These are phyloP conservation scores for Microctonus aethiopoides DNA, from an alignment of 2,888 invertebrate species.

Conservation along the genomic window DNA sequence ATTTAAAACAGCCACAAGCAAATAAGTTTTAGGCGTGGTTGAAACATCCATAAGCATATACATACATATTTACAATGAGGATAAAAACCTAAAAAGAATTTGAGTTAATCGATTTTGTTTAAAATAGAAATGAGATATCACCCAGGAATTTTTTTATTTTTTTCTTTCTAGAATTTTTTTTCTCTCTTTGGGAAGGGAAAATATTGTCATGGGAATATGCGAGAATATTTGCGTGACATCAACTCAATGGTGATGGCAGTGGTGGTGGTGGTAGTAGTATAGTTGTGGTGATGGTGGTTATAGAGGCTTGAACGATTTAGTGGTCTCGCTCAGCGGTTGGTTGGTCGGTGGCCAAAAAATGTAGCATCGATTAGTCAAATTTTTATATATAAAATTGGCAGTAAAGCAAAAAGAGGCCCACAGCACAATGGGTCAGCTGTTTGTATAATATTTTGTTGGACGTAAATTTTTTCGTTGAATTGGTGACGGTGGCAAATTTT, in stretches of 20 bases:
- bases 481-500: too few species aligned
- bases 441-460: conserved; percentile 42
- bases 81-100: not conserved
- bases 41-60: not conserved
- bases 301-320: conserved; percentile 46
- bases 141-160: not conserved
- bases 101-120: conserved; percentile 25
- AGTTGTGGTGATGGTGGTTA: conserved; percentile 40
- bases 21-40: conserved; percentile 42
- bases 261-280: conserved; percentile 44
- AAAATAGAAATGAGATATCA: conserved; percentile 18
- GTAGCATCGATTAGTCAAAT: conserved; percentile 50
- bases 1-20: conserved; percentile 49
- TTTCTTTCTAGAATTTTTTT: not conserved
- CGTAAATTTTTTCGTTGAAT: conserved; percentile 41
- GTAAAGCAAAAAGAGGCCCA: conserved; percentile 18
- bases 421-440: conserved; percentile 28
- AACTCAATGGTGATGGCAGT: conserved; percentile 38
- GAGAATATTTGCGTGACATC: conserved; percentile 10
- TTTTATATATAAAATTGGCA: conserved; percentile 45
- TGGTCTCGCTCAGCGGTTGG: conserved; percentile 48
- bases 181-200: not conserved
- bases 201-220: conserved; percentile 7
- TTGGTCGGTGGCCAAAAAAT: conserved; percentile 41
- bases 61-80: not conserved